phyloP scores from a whole-genome alignment of 2,888 invertebrate species.

The Synergus umbraculus region DNA sequence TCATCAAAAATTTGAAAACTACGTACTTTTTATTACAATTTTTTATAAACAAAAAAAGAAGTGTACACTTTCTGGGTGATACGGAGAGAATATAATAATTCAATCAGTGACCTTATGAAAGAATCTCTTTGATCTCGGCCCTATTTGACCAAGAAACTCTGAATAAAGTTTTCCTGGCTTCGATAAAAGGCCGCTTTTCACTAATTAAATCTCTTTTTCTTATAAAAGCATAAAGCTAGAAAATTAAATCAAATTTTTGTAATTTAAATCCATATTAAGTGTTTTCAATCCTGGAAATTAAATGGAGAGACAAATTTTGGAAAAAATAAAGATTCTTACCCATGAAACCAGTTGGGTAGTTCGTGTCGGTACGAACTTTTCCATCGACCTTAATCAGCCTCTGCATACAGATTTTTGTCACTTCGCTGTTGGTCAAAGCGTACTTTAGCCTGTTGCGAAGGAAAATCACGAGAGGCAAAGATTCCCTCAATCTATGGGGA shows the following conservation, averaged over 20 bases:
- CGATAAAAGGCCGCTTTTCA: constrained; percentile 63
- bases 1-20: constrained; percentile 15
- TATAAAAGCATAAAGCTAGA: too few species aligned
- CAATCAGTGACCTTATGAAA: constrained; percentile 78
- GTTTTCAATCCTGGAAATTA: too few species aligned
- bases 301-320: too few species aligned
- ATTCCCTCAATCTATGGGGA: constrained; percentile 98
- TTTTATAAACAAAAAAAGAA: constrained; percentile 41
- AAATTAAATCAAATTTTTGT: too few species aligned
- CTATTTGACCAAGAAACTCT: constrained; percentile 75
- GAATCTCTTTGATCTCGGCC: constrained; percentile 75
- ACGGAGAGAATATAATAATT: constrained; percentile 75
- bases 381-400: constrained; percentile 98
- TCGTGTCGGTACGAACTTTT: constrained; percentile 97
- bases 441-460: constrained; percentile 98
- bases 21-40: not conserved
- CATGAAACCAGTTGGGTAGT: constrained; percentile 99
- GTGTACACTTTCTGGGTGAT: constrained; percentile 80
- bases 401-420: constrained; percentile 98
- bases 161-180: constrained; percentile 62
- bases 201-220: not conserved
- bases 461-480: constrained; percentile 96
- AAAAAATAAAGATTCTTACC: constrained; percentile 82
- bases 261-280: too few species aligned
- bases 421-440: constrained; percentile 97